A percentile compares a stretch with the other conserved stretches of the same genome.
Conservation (phyloP, 35 echinoderm and acorn worm species). For the Heliocidaris erythrogramma region DNA sequence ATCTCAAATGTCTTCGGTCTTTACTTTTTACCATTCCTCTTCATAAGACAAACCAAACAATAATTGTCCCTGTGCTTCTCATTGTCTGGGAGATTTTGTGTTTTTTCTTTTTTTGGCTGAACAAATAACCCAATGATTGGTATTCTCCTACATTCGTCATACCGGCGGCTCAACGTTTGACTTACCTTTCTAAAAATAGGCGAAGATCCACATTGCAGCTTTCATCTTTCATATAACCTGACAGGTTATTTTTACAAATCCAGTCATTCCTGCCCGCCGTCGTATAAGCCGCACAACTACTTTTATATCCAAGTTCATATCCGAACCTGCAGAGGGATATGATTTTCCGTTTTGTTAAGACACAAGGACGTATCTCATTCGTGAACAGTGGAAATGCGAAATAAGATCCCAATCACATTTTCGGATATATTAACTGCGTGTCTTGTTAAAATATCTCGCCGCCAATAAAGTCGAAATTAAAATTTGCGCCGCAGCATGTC, state of each 20-base stretch:
- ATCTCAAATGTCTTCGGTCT: too few relatives aligned
- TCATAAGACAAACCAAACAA: too few relatives aligned
- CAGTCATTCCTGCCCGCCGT: background rate
- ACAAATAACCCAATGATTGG: background rate
- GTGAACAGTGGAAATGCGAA: background rate
- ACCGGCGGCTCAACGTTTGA: background rate
- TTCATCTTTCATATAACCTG: background rate
- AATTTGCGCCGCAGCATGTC: background rate
- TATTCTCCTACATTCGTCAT: background rate
- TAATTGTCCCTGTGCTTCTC: too few relatives aligned
- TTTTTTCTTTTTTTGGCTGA: too few relatives aligned
- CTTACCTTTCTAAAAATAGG: background rate
- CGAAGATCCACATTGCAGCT: background rate
- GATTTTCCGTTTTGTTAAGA: background rate
- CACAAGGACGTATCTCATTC: background rate
- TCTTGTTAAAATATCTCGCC: background rate
- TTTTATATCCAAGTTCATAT: background rate
- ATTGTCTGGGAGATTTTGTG: too few relatives aligned
- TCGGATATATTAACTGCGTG: background rate
- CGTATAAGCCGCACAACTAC: background rate
- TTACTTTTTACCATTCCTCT: too few relatives aligned
- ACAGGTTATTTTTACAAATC: conserved; percentile 19
- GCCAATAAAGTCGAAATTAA: background rate
- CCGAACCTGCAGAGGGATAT: background rate
- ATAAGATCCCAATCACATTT: background rate